Base-by-base conservation (phyloP, 2,797 vertebrate species). In the Salmo trutta region DNA sequence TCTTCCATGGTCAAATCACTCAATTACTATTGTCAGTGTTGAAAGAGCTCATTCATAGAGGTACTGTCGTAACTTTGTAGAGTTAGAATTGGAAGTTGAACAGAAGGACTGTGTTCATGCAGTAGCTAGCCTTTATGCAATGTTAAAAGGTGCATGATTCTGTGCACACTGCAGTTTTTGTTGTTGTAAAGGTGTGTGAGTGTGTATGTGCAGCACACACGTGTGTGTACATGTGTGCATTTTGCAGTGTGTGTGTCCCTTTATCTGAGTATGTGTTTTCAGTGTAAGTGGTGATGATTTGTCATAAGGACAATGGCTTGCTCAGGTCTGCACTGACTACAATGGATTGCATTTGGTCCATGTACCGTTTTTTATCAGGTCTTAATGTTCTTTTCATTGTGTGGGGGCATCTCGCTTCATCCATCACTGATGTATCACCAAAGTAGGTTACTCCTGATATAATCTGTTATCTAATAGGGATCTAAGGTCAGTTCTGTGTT, bases 231-330 rank as follows among this genome's bases (percentile, higher is more conserved):
- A 47, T 54, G 21, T 72, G 51, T 72, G 51, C 53, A 21, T 56
- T 14, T 72, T 21, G 27, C 5, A 59, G 72, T 73, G 14, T 75
- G 33, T 33, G 4, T 74, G 31, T 21, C 16, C 56, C 15, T 33
- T 16, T 14, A 16, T 64, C 31, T 24, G n/a, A 16, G 19, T 64
- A 24, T 73, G 31, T 64, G 56, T 24, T 29, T 12, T 5, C 29
- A 54, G 27, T 36, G 56, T 64, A 74, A 74, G 56, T 74, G 73
- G 17, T 41, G 27, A 36, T 41, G 31, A 64, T 74, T 36, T 74
- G 59, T 74, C 31, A 62, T 36, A 5, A 41, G 31, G 73, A 64
- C 52, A 64, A 29, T 62, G 31, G 73, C 5, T 29, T 56, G 24
- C 53, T 54, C 53, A 54, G 53, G 27, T 31, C 5, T 29, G 5